Evolutionary conservation across 2,113 vertebrate genomes (phyloP).

Genomic region (Eulacestoma nigropectus): DNA sequence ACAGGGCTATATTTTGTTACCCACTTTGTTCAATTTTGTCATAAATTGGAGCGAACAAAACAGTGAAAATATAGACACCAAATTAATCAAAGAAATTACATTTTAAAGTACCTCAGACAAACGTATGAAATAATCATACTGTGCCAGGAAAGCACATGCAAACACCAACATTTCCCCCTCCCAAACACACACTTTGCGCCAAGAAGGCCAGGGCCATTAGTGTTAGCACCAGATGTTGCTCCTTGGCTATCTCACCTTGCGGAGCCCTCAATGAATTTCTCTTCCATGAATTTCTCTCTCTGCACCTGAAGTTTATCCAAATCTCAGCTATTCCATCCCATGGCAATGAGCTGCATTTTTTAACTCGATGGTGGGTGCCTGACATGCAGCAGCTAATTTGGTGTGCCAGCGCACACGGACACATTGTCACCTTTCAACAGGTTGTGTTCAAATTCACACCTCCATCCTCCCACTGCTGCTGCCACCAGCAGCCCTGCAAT

Average conservation of each 20-base stretch:
- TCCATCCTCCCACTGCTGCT: not conserved
- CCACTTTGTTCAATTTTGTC: slow-evolving; percentile 66
- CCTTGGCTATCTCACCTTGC: not conserved
- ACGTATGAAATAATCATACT: not conserved
- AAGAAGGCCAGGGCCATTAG: not conserved
- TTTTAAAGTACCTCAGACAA: slow-evolving; percentile 53
- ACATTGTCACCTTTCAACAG: rapidly evolving
- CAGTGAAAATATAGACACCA: slow-evolving; percentile 56
- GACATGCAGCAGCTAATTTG: not conserved
- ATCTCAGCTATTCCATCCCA: not conserved
- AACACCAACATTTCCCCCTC: not conserved
- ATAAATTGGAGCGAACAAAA: slow-evolving; percentile 63
- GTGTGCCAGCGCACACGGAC: rapidly evolving
- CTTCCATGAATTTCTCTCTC: not conserved
- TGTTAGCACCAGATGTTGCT: not conserved
- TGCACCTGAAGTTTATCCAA: not conserved
- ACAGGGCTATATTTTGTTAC: slow-evolving; percentile 72
- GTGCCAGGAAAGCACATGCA: not conserved
- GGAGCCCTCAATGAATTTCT: not conserved
- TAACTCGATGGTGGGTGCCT: rapidly evolving
- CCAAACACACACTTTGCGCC: not conserved
- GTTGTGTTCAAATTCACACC: not conserved
- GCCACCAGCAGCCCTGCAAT: not conserved
- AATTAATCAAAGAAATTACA: slow-evolving; percentile 69
- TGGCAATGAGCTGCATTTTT: not conserved